Evolutionary conservation across 2,888 invertebrate species (phyloP).

Genomic region (Watsonalla binaria): DNA sequence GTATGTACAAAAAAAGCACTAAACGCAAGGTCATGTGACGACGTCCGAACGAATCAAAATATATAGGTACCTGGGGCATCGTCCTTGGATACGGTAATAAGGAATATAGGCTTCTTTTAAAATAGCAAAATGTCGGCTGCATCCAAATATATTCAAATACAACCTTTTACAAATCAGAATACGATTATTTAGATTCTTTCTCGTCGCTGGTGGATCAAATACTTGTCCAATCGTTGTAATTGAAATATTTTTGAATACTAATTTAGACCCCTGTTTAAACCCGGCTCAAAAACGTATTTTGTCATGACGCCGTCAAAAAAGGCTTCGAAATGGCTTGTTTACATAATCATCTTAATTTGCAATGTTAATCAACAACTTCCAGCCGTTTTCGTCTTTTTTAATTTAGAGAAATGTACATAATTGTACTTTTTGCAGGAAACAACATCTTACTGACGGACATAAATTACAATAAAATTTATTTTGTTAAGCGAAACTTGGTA

Average conservation of each 20-base stretch:
- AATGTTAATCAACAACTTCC: constrained; percentile 64
- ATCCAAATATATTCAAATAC: too few species aligned
- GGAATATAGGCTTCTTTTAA: too few species aligned
- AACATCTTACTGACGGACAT: constrained; percentile 29
- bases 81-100: too few species aligned
- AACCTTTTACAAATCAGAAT: neutral
- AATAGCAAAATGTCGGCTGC: too few species aligned
- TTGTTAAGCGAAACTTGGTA: constrained; percentile 1
- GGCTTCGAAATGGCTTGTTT: constrained; percentile 62
- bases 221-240: constrained; percentile 37
- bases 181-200: neutral
- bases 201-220: constrained; percentile 4
- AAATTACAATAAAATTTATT: constrained; percentile 43
- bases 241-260: constrained; percentile 64
- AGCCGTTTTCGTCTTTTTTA: constrained; percentile 59
- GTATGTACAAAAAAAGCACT: too few species aligned
- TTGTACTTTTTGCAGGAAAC: constrained; percentile 31
- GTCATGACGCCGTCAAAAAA: constrained; percentile 55
- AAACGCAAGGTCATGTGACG: too few species aligned
- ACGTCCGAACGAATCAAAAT: too few species aligned
- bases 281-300: constrained; percentile 41
- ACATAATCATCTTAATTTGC: constrained; percentile 73
- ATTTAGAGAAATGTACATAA: constrained; percentile 36
- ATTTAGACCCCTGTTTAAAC: constrained; percentile 22
- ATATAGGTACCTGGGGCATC: too few species aligned